Base-by-base conservation (phyloP, 2,113 vertebrate species). In the Campylomormyrus numenius region DNA sequence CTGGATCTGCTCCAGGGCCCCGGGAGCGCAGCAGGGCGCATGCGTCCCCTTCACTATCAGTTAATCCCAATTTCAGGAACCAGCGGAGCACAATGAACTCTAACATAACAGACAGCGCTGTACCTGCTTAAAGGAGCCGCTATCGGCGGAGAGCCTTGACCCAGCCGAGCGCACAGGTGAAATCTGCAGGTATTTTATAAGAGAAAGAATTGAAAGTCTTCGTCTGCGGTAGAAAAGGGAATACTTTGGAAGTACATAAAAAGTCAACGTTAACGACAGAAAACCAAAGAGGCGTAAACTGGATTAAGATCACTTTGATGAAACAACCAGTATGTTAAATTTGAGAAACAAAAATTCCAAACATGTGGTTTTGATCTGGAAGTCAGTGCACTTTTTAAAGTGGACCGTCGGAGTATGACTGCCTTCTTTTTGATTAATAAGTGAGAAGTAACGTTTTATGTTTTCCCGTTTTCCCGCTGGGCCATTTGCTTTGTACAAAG, bases 101-200 rank as follows among this genome's bases (percentile, higher is more conserved):
- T 92, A 94, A 96, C 92, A 92, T 94, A 95, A 94, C 95, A 93
- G 95, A 93, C 94, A 93, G 91, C 94, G 94, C 94, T 93, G 95
- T 96, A 96, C 94, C 95, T 94, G 94, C 92, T 94, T 94, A 92
- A 95, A 96, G 95, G 96, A 94, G 94, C 94, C 94, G 94, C 92
- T 88, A 90, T 92, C 27, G 9, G 84, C 27, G 46, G 19, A 49
- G 84, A 10, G 24, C 27, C 49, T n/a, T 74, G 46, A 49, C 3
- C 6, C 58, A 90, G 93, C 88, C 92, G 35, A n/a, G 5, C 1
- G 50, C 27, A 77, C 1, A 87, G 87, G 39, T 87, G 39, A 58
- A 80, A 5, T 85, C 9, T 21, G 49, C 27, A 39, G 74, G 17
- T 15, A 5, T 83, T 88, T 88, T 62, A 52, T 19, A 83, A 17